Conservation (phyloP, 2,113 vertebrate species). For the Phoxinus phoxinus region DNA sequence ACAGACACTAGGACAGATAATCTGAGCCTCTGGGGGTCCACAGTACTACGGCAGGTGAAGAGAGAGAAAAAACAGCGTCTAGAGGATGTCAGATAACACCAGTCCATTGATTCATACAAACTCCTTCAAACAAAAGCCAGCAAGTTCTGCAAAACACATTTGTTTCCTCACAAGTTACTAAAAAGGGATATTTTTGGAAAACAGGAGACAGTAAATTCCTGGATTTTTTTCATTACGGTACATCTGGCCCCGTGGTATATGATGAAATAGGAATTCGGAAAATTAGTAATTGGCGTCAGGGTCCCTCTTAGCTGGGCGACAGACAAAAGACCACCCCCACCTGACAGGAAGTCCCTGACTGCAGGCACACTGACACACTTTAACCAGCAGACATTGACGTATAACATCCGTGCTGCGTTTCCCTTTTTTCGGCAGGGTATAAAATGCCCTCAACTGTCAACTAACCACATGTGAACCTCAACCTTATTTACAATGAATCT, state of each 20-base stretch:
- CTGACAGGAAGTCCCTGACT: slow-evolving; percentile 61
- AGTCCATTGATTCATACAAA: neutral
- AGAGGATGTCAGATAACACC: neutral
- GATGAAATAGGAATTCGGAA: slow-evolving; percentile 31
- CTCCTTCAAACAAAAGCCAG: neutral
- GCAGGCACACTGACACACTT: slow-evolving; percentile 43
- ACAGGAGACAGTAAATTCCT: neutral
- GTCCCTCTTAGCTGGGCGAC: slow-evolving; percentile 43
- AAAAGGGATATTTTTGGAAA: neutral
- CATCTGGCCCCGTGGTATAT: neutral
- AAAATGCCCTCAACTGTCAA: neutral
- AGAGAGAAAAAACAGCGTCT: neutral
- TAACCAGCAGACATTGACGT: slow-evolving; percentile 17
- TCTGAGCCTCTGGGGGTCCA: neutral
- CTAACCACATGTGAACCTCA: neutral
- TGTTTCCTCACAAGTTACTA: neutral
- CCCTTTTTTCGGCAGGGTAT: neutral
- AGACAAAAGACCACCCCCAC: slow-evolving; percentile 49
- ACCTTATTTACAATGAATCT: slow-evolving; percentile 24
- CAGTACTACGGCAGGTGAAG: neutral
- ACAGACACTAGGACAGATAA: neutral
- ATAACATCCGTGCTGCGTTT: neutral
- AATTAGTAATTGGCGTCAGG: slow-evolving; percentile 33
- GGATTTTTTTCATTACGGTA: neutral
- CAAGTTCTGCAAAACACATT: neutral